phyloP scores from a whole-genome alignment of 2,113 vertebrate genomes.

The Pelobates fuscus region DNA sequence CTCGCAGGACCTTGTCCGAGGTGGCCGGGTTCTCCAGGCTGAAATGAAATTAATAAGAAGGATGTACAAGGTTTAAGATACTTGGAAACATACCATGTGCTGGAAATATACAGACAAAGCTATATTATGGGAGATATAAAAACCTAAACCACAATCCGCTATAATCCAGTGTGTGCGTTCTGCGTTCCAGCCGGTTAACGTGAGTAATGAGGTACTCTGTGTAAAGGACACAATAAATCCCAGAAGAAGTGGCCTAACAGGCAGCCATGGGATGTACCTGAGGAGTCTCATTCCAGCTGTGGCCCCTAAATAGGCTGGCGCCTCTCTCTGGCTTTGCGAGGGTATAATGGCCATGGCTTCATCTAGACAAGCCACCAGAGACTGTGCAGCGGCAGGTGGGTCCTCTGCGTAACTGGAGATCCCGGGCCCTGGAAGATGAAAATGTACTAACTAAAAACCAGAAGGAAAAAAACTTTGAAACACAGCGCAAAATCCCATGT shows the following conservation, averaged over 20 bases:
- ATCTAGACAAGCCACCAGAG: conserved; percentile 69
- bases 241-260: too few relatives aligned
- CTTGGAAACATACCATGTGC: neutral
- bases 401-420: conserved; percentile 62
- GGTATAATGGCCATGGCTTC: conserved; percentile 70
- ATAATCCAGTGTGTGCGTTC: too few relatives aligned
- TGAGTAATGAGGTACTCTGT: too few relatives aligned
- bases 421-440: conserved; percentile 60
- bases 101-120: neutral
- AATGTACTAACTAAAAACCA: too few relatives aligned
- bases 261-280: too few relatives aligned
- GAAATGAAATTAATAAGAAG: conserved; percentile 2
- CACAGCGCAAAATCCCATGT: too few relatives aligned
- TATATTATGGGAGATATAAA: too few relatives aligned
- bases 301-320: conserved; percentile 79
- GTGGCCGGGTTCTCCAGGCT: conserved; percentile 70
- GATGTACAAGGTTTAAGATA: neutral
- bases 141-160: too few relatives aligned
- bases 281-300: conserved; percentile 88
- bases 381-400: conserved; percentile 55
- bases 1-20: conserved; percentile 65
- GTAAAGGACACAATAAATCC: too few relatives aligned
- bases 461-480: too few relatives aligned
- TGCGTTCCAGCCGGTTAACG: too few relatives aligned
- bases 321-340: conserved; percentile 62